Base-by-base conservation (phyloP, 2,888 invertebrate genomes). In the Synergus umbraculus region DNA sequence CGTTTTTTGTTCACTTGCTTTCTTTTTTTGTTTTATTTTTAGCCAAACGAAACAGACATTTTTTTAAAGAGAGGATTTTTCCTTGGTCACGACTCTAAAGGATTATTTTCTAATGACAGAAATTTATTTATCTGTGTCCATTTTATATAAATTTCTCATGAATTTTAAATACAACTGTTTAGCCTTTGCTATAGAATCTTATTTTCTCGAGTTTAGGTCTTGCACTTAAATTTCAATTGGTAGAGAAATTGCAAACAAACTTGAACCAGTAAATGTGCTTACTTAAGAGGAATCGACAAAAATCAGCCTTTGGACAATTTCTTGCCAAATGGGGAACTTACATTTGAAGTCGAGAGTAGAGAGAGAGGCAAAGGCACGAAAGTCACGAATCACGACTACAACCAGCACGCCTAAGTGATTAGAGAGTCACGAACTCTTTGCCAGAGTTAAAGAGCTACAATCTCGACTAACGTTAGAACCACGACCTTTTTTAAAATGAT, bases 331-430 rank as follows among this genome's bases (percentile, higher is more conserved):
- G 49, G 15, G 15, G 29, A 69, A 29, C 69, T 69, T 46, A 69
- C 69, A 37, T 69, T 69, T 22, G 69, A 69, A 69, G 29, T 69
- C 49, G 13, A 49, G 46, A 69, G 69, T 69, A 49, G 49, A 46
- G 22, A 67, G 44, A 67, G 67, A 22, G 44, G 10, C 18, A 44
- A 29, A 78, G 76, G 85, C 85, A 85, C 85, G 85, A 84, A 77
- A 84, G 80, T 65, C 88, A 84, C 84, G 84, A 88, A 84, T 86
- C 86, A 86, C 85, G 87, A 86, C 84, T 80, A 84, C 84, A 84
- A 83, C 82, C 77, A 79, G 83, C 86, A 88, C 84, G 86, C 77
- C 82, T 84, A 66, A 84, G 66, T 82, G 79, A 82, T 85, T 85
- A 81, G 67, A 67, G 46, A 69, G 69, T 49, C 49, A 69, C 69